phyloP scores from a whole-genome alignment of 2,797 vertebrate genomes.

The Tokudaia tokunoshimensis region DNA sequence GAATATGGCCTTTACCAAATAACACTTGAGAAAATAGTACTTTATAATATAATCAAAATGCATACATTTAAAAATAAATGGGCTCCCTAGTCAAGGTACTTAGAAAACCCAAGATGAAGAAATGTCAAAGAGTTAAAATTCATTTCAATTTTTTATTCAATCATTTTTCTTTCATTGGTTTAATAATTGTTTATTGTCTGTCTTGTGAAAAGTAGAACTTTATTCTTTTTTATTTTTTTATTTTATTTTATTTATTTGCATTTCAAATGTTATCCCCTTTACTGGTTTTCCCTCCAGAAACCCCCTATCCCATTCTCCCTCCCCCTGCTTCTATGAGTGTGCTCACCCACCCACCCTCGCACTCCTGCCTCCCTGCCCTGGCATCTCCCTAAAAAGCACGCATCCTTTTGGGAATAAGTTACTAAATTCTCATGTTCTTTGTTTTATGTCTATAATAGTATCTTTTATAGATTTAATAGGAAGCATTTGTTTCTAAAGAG shows the following conservation, averaged over 20 bases:
- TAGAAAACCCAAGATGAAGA: background rate
- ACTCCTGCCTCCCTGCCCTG: no score
- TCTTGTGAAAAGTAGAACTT: background rate
- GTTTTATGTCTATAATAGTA: conserved; percentile 61
- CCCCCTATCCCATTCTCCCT: no score
- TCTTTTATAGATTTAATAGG: conserved; percentile 63
- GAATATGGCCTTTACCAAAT: conserved; percentile 48
- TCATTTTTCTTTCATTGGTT: background rate
- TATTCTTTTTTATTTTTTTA: background rate
- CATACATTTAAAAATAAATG: conserved; percentile 54
- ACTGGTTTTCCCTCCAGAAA: no score
- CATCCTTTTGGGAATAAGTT: conserved; percentile 58
- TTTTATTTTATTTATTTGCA: no score
- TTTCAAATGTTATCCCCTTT: no score
- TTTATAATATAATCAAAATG: conserved; percentile 44
- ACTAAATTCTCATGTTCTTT: conserved; percentile 67
- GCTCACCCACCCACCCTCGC: no score
- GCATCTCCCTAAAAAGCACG: background rate
- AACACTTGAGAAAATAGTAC: conserved; percentile 23
- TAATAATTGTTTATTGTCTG: conserved; percentile 14
- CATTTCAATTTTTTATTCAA: conserved; percentile 10
- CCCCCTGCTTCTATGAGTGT: no score
- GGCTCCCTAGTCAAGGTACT: background rate
- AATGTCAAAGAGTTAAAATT: background rate
- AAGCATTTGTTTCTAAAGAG: conserved; percentile 77